Base-by-base conservation (phyloP, 2,888 invertebrate genomes). In the Blastobasis lacticolella region DNA sequence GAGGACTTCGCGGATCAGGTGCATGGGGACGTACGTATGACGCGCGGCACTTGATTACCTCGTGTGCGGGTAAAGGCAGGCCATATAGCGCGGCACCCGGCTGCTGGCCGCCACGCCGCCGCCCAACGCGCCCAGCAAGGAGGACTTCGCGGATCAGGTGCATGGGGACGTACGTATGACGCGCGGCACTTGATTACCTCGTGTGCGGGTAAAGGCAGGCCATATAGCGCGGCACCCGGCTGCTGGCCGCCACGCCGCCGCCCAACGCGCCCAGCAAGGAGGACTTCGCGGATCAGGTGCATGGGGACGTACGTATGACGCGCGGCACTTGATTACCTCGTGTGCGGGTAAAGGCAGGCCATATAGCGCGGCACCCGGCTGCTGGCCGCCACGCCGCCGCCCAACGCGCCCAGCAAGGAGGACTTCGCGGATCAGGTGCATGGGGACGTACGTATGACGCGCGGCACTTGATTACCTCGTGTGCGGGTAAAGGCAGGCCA, bases 231-330 rank as follows among this genome's bases (percentile, higher is more conserved):
- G n/a, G n/a, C n/a, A n/a, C n/a, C n/a, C n/a, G n/a, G n/a, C n/a
- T n/a, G n/a, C 60, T 42, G 54, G 53, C 36, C 54, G 49, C 44
- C 62, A 63, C 52, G 58, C 60, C 40, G 49, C 59, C 6, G 55
- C 66, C 49, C 71, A 73, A 0, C 42, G 48, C 5, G 57, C 57
- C 67, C 36, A 10, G 43, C 9, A 64, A n/a, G n/a, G n/a, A n/a
- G n/a, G n/a, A n/a, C n/a, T n/a, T 67, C 6, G 65, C 65, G 10
- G 46, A 44, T 4, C 60, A 63, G 23, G 57, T 44, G 8, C 5
- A 44, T 10, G 10, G 5, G 5, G 69, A 37, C 41, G 37, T n/a
- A n/a, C n/a, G n/a, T n/a, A n/a, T n/a, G n/a, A n/a, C n/a, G n/a
- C n/a, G n/a, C n/a, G n/a, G n/a, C n/a, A n/a, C n/a, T n/a, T n/a